These are phyloP conservation scores for Nemurella pictetii DNA, from an alignment of 2,888 invertebrate genomes.

Conservation along the genomic window DNA sequence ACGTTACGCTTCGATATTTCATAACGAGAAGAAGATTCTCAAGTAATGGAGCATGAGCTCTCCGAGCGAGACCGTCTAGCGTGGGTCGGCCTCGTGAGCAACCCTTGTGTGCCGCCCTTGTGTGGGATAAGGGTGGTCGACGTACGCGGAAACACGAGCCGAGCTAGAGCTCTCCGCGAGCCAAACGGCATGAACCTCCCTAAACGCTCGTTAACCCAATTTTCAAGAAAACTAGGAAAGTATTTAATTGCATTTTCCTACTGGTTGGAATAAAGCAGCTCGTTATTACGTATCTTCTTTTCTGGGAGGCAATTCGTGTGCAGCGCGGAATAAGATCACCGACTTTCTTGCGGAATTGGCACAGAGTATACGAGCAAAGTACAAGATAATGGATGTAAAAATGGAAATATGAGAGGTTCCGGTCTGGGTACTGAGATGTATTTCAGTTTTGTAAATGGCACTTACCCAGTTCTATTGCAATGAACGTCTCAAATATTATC, in stretches of 20 bases:
- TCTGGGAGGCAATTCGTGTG: background rate
- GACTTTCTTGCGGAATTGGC: background rate
- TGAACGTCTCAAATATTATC: background rate
- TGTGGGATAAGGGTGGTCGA: background rate
- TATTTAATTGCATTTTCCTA: slow-evolving; percentile 1
- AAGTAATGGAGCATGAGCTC: slow-evolving; percentile 23
- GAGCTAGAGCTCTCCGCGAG: background rate
- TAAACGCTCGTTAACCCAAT: slow-evolving; percentile 26
- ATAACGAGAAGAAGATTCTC: slow-evolving; percentile 26
- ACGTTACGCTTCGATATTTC: slow-evolving; percentile 16
- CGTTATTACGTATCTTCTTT: background rate
- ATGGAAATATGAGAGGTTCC: background rate
- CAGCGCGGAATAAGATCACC: background rate
- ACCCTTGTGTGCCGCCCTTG: no score
- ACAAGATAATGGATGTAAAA: background rate
- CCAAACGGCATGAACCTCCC: background rate
- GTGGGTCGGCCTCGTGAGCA: no score
- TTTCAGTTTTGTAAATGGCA: background rate
- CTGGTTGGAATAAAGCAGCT: background rate
- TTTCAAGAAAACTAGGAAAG: background rate
- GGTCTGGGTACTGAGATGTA: background rate
- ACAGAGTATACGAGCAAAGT: background rate
- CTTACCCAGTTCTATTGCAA: background rate
- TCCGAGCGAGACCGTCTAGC: background rate
- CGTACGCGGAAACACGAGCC: background rate